Base-by-base conservation (phyloP, 2,113 vertebrate species). In the Calypte anna region DNA sequence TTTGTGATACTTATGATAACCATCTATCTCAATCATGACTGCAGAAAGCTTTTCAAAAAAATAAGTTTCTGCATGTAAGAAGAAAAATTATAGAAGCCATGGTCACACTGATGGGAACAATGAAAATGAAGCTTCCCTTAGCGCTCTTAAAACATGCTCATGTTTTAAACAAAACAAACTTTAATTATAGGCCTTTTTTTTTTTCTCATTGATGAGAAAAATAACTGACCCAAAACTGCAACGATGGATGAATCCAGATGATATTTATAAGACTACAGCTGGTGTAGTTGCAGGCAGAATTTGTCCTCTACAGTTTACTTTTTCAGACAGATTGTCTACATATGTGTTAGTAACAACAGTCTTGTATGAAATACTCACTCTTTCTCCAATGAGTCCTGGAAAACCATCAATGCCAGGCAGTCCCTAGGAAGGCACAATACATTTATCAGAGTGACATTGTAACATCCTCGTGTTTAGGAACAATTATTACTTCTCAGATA, bases 391-490 rank as follows among this genome's bases (percentile, higher is more conserved):
- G 9, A 58, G 51, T 67, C 99, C 99, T 50, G 93, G 97, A 55
- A 91, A 79, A 38, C 99, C 99, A 61, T 95, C 89, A 19, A 59
- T 38, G 79, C 99, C 99, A 48, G 98, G 72, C 25, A 50, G 4
- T 23, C 99, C 99, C 99, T 99, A 67, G 8, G 82, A 63, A 96
- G 82, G 28, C 24, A 90, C 24, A 86, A 76, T 33, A 63, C 73
- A 88, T 84, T 91, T 20, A 87, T 48, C 48, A 90, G 88, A 74
- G 20, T 43, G 8, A 62, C 25, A 87, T 54, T 58, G 19, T 75
- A 53, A 79, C 9, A 74, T 61, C 33, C 23, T 78, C 33, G 54
- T 15, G 18, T 27, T 63, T 78, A 80, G 90, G 54, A 75, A 62
- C 2, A 13, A 27, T 44, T 46, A n/a, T 50, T 67, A 73, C 46